Evolutionary conservation across 2,888 invertebrate species (phyloP).

Genomic region (Nycteola revayana): DNA sequence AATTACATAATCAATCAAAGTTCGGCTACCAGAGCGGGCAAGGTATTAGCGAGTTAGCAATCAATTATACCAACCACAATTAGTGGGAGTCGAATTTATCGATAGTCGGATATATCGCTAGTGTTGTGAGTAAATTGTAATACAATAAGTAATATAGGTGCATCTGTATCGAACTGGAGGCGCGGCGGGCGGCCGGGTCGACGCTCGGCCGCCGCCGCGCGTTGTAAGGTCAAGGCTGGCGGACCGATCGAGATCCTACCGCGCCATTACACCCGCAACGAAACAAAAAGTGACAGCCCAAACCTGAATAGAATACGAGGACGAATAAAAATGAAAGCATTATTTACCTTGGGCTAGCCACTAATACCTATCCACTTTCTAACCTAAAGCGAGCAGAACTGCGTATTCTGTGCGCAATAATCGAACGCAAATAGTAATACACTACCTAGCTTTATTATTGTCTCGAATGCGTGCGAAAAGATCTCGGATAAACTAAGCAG

Average conservation of each 20-base stretch:
- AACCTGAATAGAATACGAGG: conserved; percentile 78
- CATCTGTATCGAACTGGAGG: conserved; percentile 41
- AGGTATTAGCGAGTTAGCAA: too few relatives aligned
- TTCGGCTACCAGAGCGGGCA: too few relatives aligned
- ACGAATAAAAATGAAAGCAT: conserved; percentile 80
- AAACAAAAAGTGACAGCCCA: conserved; percentile 81
- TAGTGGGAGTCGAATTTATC: conserved; percentile 27
- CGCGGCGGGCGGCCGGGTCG: conserved; percentile 56
- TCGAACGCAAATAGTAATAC: conserved; percentile 19
- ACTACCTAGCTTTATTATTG: conserved; percentile 44
- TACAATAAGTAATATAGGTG: conserved; percentile 27
- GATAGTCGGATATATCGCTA: conserved; percentile 13
- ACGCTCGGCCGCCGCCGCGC: conserved; percentile 72
- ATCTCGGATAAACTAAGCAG: conserved; percentile 41
- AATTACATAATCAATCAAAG: conserved; percentile 9
- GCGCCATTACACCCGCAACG: conserved; percentile 53
- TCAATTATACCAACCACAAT: conserved; percentile 1
- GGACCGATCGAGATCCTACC: conserved; percentile 58
- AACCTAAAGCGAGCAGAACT: conserved; percentile 10
- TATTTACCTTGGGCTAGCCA: conserved; percentile 42
- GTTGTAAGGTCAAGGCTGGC: conserved; percentile 76
- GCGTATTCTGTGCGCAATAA: not conserved
- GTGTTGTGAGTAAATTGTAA: conserved; percentile 4
- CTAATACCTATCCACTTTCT: conserved; percentile 20
- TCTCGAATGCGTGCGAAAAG: conserved; percentile 50